Evolutionary conservation across 2,888 invertebrate genomes (phyloP).

Genomic region (Acronicta alni): DNA sequence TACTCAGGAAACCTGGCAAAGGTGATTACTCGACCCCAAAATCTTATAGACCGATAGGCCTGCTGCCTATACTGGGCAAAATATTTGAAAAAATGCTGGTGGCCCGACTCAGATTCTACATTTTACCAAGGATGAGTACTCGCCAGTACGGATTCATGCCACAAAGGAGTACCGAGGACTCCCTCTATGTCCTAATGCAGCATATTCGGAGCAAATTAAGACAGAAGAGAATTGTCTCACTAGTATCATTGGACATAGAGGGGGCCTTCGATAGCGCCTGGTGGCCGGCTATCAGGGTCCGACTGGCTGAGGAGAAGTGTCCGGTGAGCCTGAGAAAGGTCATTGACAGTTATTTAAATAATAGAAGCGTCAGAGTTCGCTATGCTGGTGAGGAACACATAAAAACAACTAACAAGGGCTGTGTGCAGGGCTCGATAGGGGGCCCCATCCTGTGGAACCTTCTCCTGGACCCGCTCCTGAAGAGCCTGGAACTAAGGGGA

Average conservation of each 20-base stretch:
- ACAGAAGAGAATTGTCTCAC: background rate
- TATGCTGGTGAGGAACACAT: background rate
- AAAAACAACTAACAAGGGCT: background rate
- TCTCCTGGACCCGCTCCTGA: background rate
- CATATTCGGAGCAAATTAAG: background rate
- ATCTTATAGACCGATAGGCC: constrained; percentile 8
- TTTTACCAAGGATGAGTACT: constrained; percentile 9
- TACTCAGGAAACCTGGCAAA: constrained; percentile 8
- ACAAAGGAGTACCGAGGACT: constrained; percentile 1
- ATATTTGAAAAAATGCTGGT: constrained; percentile 7
- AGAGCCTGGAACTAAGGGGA: background rate
- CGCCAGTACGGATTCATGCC: background rate
- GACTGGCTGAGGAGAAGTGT: constrained; percentile 1
- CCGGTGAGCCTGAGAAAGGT: background rate
- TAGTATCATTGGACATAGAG: constrained; percentile 12
- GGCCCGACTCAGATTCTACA: constrained; percentile 2
- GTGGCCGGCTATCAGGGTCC: constrained; percentile 8
- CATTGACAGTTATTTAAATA: background rate
- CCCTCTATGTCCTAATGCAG: constrained; percentile 6
- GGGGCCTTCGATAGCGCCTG: constrained; percentile 10
- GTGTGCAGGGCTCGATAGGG: constrained; percentile 1
- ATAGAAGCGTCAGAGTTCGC: background rate
- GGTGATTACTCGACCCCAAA: background rate
- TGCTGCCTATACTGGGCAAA: constrained; percentile 4
- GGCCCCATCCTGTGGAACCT: background rate